Base-by-base conservation (phyloP, 2,797 vertebrate species). In the Falco biarmicus region DNA sequence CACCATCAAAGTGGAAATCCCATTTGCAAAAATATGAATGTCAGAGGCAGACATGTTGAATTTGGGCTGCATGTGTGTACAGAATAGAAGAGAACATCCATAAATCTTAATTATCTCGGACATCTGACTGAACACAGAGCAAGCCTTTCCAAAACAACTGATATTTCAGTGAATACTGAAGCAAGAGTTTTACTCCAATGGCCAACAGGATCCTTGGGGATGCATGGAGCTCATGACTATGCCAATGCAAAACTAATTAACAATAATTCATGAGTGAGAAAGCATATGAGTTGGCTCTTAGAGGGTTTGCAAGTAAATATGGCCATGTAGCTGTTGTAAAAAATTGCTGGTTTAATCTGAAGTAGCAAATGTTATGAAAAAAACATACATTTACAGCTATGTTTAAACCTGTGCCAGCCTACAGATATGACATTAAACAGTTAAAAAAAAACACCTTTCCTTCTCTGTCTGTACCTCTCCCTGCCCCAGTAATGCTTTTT, bases 11-110 rank as follows among this genome's bases (percentile, higher is more conserved):
- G 61, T 47, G 39, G 37, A 94, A 83, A 54, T 32, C 39, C 51
- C 47, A 70, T 69, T 59, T 93, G 76, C 68, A 80, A 89, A 92
- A 93, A 84, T 31, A 84, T 14, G 80, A 94, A 69, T 50, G 87
- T 86, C 65, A 84, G 59, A 86, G 60, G 59, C 24, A 26, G 90
- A 48, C 47, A 29, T 47, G 63, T 85, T 92, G 87, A 71, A 65
- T 74, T 70, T 56, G 53, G 25, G 53, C 28, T 41, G 60, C 45
- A 31, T 65, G 24, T 34, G 41, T 29, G 47, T 20, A 73, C 56
- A 79, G 53, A 66, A 84, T 43, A 43, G 43, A 43, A 43, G 47
- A 71, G 57, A 56, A 66, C 25, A 37, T 78, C 57, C 81, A 66
- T 85, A 82, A 87, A 92, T 83, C 60, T 48, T 34, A 68, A 54